Base-by-base conservation (phyloP, 2,113 vertebrate species). In the Pongo pygmaeus region DNA sequence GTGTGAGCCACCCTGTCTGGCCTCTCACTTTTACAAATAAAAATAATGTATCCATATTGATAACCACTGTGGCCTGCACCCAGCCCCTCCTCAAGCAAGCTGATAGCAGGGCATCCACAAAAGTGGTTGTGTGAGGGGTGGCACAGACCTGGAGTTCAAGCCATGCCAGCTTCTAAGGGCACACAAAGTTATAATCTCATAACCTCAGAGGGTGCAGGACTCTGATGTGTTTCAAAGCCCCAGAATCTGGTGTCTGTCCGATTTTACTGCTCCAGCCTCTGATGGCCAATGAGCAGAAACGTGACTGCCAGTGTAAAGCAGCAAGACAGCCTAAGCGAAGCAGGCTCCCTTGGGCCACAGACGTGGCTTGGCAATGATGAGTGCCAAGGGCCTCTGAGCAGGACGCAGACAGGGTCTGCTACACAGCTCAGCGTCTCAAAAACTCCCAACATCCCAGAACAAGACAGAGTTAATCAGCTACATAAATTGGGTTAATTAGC, bases 361-460 rank as follows among this genome's bases (percentile, higher is more conserved):
- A 69, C 0, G 6, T 2, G 0, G 32, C 1, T 1, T 4, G 30
- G n/a, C 2, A 16, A 64, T 7, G 13, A 23, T 8, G 8, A 57
- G 17, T 8, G 16, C 43, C 23, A 5, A 8, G 3, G 20, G 46
- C 6, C 5, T 3, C 5, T 2, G n/a, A 94, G 75, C 64, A 91
- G 74, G 55, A 86, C n/a, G 20, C 8, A 7, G 13, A 13, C 14
- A 55, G 43, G 5, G 7, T 46, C 23, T 25, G 25, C 50, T 88
- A 12, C 7, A 64, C 20, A 25, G 8, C 9, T 70, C 27, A 27
- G 4, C 4, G 0, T 72, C 84, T 74, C 75, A 30, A 84, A 92
- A 89, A 32, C 55, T 72, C 74, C 40, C 81, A 84, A 6, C 11
- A 5, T 50, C 57, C 72, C 85, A 57, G 20, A 89, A 38, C 5